These are phyloP conservation scores for Asteroscopus sphinx DNA, from an alignment of 2,888 invertebrate species.

Conservation along the genomic window DNA sequence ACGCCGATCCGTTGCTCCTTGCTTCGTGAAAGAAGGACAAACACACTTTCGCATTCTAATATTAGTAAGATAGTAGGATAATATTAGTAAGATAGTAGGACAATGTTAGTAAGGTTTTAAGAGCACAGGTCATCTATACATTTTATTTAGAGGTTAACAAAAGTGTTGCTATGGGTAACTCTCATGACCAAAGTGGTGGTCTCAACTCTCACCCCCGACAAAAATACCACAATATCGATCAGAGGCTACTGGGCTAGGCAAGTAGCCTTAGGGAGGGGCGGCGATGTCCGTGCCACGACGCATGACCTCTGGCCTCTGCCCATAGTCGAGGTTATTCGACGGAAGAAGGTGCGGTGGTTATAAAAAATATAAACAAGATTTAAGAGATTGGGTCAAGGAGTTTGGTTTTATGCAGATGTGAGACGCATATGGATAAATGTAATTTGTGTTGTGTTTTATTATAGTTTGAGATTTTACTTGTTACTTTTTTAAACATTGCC, in stretches of 20 bases:
- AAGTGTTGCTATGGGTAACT: conserved; percentile 35
- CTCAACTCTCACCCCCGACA: conserved; percentile 56
- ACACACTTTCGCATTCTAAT: no score
- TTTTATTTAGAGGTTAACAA: background rate
- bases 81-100: no score
- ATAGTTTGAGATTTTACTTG: no score
- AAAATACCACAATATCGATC: conserved; percentile 58
- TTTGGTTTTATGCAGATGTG: conserved; percentile 23
- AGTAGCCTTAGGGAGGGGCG: conserved; percentile 82
- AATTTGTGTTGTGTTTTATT: no score
- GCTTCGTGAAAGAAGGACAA: no score
- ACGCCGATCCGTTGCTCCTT: no score
- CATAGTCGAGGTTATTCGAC: conserved; percentile 63
- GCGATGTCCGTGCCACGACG: conserved; percentile 84
- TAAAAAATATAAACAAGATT: conserved; percentile 16
- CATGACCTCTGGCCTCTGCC: conserved; percentile 86
- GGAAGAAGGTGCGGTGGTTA: conserved; percentile 30
- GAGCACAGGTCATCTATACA: no score
- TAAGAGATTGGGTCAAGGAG: conserved; percentile 29
- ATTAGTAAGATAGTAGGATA: no score
- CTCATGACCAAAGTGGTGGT: conserved; percentile 39
- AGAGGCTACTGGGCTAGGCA: conserved; percentile 58
- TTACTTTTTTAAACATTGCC: no score
- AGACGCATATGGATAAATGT: conserved; percentile 30
- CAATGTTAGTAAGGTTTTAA: no score